Percentiles rank a stretch among this genome's conserved stretches.
Evolutionary conservation across 2,797 vertebrate genomes (phyloP).

Genomic region (Mycteria americana): DNA sequence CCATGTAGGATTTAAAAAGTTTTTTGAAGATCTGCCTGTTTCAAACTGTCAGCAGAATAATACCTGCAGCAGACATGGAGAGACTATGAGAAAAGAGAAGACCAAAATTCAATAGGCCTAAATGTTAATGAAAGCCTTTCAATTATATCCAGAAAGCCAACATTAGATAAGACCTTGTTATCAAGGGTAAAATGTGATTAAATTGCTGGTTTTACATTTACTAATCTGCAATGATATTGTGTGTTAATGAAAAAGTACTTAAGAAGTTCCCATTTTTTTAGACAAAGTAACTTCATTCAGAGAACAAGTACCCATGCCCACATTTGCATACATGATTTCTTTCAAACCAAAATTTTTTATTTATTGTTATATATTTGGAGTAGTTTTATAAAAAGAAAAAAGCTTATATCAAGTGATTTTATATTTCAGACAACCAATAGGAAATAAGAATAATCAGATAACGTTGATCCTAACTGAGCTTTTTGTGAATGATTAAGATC

Average conservation of each 20-base stretch:
- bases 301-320: neutral
- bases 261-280: slow-evolving; percentile 5
- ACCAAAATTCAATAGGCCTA: neutral
- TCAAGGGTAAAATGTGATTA: slow-evolving; percentile 32
- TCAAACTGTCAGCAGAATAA: neutral
- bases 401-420: neutral
- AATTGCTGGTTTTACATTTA: slow-evolving; percentile 45
- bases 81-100: neutral
- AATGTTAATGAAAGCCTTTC: slow-evolving; percentile 67
- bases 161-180: slow-evolving; percentile 56
- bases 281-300: slow-evolving; percentile 29
- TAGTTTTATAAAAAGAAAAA: neutral
- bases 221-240: neutral
- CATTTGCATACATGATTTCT: neutral
- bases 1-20: neutral
- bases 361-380: neutral
- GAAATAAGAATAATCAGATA: neutral
- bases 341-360: neutral
- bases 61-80: neutral
- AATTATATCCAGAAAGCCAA: slow-evolving; percentile 43
- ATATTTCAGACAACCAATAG: neutral
- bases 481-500: neutral
- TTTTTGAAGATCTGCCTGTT: neutral
- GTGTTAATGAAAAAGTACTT: neutral
- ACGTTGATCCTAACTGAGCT: neutral